Evolutionary conservation across 2,113 vertebrate genomes (phyloP), one percentile per base, ranked within the genome.

Genomic region (Smithornis capensis): DNA sequence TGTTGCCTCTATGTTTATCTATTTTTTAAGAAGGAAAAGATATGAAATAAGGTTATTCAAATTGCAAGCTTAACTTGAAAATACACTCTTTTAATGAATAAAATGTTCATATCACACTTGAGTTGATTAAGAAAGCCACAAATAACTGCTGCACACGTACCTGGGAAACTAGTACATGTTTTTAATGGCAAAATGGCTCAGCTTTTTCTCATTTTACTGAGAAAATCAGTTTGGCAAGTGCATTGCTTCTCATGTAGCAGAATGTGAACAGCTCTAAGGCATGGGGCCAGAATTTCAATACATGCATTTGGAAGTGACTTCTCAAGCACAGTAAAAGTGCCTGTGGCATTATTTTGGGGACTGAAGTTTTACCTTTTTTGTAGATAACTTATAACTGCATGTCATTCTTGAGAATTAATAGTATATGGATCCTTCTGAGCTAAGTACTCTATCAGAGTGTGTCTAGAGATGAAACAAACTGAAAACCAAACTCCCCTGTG

Each of bases 201-300:
- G 40, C 8, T 62, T 85, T 78, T 95, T 77, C 92, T 78, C 45
- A 76, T 65, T 93, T 89, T 49, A 62, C 29, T 79, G 55, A 77
- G 83, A 86, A 93, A 89, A 87, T 62, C 64, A 57, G 28, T 82
- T 91, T 92, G 80, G 42, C 84, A 92, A 81, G 18, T 74, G 38
- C 57, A 25, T 33, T 76, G 57, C 40, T 95, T 74, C 68, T 94
- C 8, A 1, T 40, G 31, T 88, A 83, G 42, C 47, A 93, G 79
- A 87, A 90, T 55, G n/a, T 74, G 75, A 71, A 71, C 62, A 68
- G 52, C 60, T 92, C 27, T 63, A 44, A 94, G 87, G 76, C 84
- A 35, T 5, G 12, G 62, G 35, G 77, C 55, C 83, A 84, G 73
- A 80, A 89, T 93, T 90, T 60, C 53, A 53, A 31, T 79, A 9